phyloP scores from a whole-genome alignment of 2,888 invertebrate genomes.

The Diogma glabrata region DNA sequence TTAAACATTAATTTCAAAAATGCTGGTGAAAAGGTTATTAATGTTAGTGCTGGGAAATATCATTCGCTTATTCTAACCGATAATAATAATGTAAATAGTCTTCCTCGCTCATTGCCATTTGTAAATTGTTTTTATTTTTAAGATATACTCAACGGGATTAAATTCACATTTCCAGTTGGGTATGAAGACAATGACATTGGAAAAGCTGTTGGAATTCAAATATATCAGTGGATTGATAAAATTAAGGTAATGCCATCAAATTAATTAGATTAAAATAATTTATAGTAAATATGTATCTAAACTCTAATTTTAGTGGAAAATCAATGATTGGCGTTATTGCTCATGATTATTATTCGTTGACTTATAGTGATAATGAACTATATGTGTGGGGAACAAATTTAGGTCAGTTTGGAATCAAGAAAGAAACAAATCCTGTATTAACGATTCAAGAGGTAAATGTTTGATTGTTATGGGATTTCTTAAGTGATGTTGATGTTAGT shows the following conservation, averaged over 20 bases:
- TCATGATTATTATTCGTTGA: conserved; percentile 59
- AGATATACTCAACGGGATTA: conserved; percentile 50
- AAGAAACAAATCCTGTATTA: conserved; percentile 23
- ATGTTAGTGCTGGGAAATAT: conserved; percentile 30
- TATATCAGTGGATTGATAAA: conserved; percentile 25
- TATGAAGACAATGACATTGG: conserved; percentile 40
- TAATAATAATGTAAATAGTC: conserved; percentile 18
- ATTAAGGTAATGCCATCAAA: conserved; percentile 32
- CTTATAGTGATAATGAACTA: conserved; percentile 47
- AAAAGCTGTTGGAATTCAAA: conserved; percentile 30
- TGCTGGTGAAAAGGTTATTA: conserved; percentile 27
- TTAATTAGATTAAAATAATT: too few species aligned
- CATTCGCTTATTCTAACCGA: conserved; percentile 33
- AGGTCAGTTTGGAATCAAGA: conserved; percentile 58
- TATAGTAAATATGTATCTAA: too few species aligned
- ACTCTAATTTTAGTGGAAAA: conserved; percentile 25
- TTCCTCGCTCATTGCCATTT: conserved; percentile 5
- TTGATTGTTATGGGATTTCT: neutral
- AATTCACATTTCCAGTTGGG: conserved; percentile 56
- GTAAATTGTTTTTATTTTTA: conserved; percentile 10
- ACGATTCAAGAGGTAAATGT: neutral
- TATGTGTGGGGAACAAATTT: conserved; percentile 74
- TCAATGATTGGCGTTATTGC: conserved; percentile 48
- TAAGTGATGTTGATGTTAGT: too few species aligned
- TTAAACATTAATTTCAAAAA: conserved; percentile 24